Percentiles rank a stretch among this genome's conserved stretches.
Evolutionary conservation across 1,140 invertebrate species (phyloP).

Genomic region (Hylaeus anthracinus): DNA sequence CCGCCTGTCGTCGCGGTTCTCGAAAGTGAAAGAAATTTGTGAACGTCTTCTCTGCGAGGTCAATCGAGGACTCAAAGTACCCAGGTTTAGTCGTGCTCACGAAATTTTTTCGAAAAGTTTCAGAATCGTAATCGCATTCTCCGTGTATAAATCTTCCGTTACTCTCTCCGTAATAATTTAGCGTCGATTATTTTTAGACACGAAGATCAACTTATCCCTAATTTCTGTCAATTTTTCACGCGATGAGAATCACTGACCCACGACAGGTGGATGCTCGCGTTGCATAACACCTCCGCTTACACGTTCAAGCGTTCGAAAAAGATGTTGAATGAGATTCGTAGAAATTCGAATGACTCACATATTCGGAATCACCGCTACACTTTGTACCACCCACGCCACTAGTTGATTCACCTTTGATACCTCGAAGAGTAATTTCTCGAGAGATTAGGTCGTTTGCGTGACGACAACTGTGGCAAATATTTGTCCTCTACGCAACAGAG

Average conservation of each 20-base stretch:
- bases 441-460: not conserved
- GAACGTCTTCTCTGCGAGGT: not conserved
- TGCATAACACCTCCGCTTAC: not conserved
- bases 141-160: too few relatives aligned
- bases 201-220: not conserved
- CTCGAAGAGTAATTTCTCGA: not conserved
- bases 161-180: too few relatives aligned
- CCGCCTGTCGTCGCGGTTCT: not conserved
- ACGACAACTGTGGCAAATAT: not conserved
- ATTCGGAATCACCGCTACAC: too few relatives aligned
- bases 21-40: not conserved
- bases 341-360: not conserved
- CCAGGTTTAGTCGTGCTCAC: too few relatives aligned
- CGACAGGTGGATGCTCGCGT: conserved; percentile 14
- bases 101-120: too few relatives aligned
- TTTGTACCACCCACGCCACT: too few relatives aligned
- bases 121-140: too few relatives aligned
- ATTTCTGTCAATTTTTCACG: not conserved
- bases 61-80: not conserved
- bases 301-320: too few relatives aligned
- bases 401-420: not conserved
- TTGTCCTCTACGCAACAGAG: not conserved
- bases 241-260: conserved; percentile 16
- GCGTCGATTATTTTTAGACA: too few relatives aligned
- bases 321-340: not conserved